Evolutionary conservation across 1,140 invertebrate genomes (phyloP), one percentile per base, ranked within the genome.

Genomic region (Brachionus paranguensis): DNA sequence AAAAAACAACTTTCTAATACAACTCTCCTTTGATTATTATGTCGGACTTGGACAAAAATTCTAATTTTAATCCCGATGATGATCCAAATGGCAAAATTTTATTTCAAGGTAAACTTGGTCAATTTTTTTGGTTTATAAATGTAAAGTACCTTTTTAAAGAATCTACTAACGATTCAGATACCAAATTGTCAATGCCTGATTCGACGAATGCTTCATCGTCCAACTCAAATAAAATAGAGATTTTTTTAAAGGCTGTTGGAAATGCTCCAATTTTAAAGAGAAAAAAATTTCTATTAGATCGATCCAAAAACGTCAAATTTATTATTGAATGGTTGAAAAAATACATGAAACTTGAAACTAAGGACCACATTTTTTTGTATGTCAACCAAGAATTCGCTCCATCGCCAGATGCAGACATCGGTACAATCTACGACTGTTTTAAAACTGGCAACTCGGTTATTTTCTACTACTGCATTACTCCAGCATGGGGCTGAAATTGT

Each of bases 261-360:
- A 95, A 97, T 92, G 95, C 96, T 12, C 97, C 97, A 0, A 98
- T 98, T 84, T 95, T 99, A 92, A 97, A 96, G 86, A 95, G 96
- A 86, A 95, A 95, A 86, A 96, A 95, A 89, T 98, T 96, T 95
- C 91, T 93, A 4, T 95, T 98, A 0, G 94, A 95, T 87, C 92
- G 93, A 50, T 93, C 94, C 85, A 94, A 94, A 88, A 93, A 92
- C n/a, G 93, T 98, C 37, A 93, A 93, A 10, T 93, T 92, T 91
- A 94, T 98, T 81, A 93, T 94, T 85, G 93, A 94, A 85, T 98
- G 98, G 90, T 93, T 98, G 55, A 93, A 93, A 85, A 96, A 95
- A 90, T 95, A 94, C 87, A 91, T 98, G 53, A 45, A 68, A 78
- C 24, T 84, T 27, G 84, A 84, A 78, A 1, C 37, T 3, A 47